Base-by-base conservation (phyloP, 2,888 invertebrate species). In the Dasysyrphus tricinctus region DNA sequence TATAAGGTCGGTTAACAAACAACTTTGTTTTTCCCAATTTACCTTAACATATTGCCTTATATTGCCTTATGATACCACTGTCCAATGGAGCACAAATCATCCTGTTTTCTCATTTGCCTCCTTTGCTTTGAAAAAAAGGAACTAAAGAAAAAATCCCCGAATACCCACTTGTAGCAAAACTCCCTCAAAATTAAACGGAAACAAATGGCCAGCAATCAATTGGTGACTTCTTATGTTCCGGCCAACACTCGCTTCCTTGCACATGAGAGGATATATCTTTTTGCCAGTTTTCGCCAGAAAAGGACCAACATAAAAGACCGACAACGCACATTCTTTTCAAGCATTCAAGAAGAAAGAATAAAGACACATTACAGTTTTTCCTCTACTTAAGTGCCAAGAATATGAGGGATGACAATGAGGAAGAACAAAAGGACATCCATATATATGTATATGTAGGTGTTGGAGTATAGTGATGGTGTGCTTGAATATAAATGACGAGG, bases 191-290 rank as follows among this genome's bases (percentile, higher is more conserved):
- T 85, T 85, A 77, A 85, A 85, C 77, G 80, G 61, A 77, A 80
- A 85, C 80, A 80, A 85, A 85, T 85, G 77, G 73, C 67, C 54
- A 54, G 59, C 80, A 80, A 85, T 85, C 84, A 85, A 85, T 85
- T 85, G 84, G 77, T 77, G 70, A 80, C 80, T 85, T 85, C 69
- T 77, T 69, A 72, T 39, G 14, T 59, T 73, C 72, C 57, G 67
- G 29, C 24, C 72, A 57, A 65, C 76, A 70, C 19, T 84, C 65
- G 63, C 49, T 72, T 69, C 74, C 29, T 14, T 59, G 79, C 75
- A 57, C 69, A 69, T 54, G 65, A 51, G 47, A 51, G 37, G 67
- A 51, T 14, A 3, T 7, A 6, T 65, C 44, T 80, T 76, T 63
- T 39, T 49, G 7, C 34, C 32, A 32, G 32, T 24, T 24, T 24